Percentiles rank a stretch among this genome's conserved stretches.
Conservation (phyloP, 2,113 vertebrate genomes). For the Myocastor coypus region DNA sequence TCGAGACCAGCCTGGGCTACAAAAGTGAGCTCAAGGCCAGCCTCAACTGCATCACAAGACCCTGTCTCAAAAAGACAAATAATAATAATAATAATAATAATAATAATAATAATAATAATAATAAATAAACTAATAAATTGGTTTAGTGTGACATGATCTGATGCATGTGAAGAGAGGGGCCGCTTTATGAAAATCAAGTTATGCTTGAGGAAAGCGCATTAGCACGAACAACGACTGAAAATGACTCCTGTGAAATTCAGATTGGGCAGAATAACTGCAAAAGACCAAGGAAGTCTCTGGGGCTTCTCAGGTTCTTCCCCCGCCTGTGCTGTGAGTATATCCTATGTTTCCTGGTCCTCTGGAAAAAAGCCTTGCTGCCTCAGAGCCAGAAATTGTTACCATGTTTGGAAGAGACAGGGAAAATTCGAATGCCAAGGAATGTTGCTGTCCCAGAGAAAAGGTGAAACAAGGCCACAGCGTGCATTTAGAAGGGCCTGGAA, state of each 20-base stretch:
- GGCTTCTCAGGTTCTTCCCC: background rate
- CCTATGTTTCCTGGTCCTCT: background rate
- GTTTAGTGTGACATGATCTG: background rate
- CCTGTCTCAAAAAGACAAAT: too few species aligned
- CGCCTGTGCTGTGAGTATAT: too few species aligned
- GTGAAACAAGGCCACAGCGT: background rate
- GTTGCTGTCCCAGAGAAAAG: background rate
- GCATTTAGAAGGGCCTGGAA: background rate
- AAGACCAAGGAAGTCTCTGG: background rate
- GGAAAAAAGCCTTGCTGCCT: background rate
- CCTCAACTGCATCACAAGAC: too few species aligned
- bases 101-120: too few species aligned
- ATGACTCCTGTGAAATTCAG: background rate
- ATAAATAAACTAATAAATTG: background rate
- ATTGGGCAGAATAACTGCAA: background rate
- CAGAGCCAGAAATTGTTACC: rapidly evolving
- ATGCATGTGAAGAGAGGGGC: background rate
- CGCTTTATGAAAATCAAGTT: background rate
- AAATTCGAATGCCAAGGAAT: background rate
- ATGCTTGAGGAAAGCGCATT: background rate
- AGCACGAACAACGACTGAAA: background rate
- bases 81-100: too few species aligned
- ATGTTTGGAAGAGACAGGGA: background rate
- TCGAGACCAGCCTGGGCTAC: too few species aligned
- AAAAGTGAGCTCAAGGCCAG: too few species aligned